Base-by-base conservation (phyloP, 1,140 invertebrate species). In the Eumaeus atala region DNA sequence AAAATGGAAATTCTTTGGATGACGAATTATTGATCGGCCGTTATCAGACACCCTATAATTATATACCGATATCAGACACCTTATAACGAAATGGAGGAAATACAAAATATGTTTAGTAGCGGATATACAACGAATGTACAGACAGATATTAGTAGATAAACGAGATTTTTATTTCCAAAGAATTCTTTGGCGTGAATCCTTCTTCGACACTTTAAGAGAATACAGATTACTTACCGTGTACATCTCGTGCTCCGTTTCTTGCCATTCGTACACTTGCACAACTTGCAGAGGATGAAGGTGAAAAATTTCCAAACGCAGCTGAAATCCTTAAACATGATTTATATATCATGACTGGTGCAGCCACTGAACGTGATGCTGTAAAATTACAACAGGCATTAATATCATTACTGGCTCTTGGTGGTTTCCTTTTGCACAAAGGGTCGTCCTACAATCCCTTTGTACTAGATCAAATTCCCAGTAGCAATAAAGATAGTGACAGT, bases 341-440 rank as follows among this genome's bases (percentile, higher is more conserved):
- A n/a, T 86, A 86, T 53, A 75, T 86, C 70, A 9, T 87, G 16
- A 71, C 70, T 14, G 84, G 88, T 5, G 61, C 58, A 0, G 34
- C 73, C 3, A 68, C 65, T 1, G 42, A 76, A 12, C 58, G 80
- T 53, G 66, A 82, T 56, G 74, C 76, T 10, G 12, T 59, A 0
- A n/a, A 48, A 3, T 12, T 84, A 8, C 51, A 66, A 44, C 17
- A 18, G n/a, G 6, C 11, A 33, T 28, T 51, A n/a, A 51, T 21
- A 11, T 18, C 16, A 16, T 21, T 51, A 7, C 51, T 51, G 18
- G 9, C 21, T 28, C 35, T 18, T 11, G 48, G 55, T 44, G 55
- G 55, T 0, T 51, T 57, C 12, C n/a, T 28, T 17, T 51, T 51
- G 18, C 48, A 56, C 42, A 56, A 56, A 12, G 50, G 54, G 54